These are phyloP conservation scores for Battus philenor DNA, from an alignment of 1,140 invertebrate species.

Conservation along the genomic window DNA sequence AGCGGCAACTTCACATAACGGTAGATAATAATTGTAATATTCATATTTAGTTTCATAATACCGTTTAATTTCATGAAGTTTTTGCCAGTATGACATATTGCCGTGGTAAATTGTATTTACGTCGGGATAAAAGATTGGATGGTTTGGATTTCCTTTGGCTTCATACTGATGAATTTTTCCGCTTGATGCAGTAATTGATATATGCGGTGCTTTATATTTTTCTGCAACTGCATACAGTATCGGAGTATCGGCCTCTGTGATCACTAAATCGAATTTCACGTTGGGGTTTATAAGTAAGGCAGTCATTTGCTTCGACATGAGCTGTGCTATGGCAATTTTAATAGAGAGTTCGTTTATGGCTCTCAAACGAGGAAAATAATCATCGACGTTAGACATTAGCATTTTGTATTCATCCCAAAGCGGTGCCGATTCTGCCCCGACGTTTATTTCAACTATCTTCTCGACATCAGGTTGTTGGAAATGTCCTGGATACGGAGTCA, in stretches of 20 bases:
- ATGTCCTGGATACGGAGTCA: slow-evolving; percentile 67
- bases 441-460: slow-evolving; percentile 50
- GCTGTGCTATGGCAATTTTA: slow-evolving; percentile 53
- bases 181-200: slow-evolving; percentile 51
- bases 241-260: slow-evolving; percentile 64
- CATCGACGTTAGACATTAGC: slow-evolving; percentile 45
- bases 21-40: slow-evolving; percentile 56
- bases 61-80: slow-evolving; percentile 46
- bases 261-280: slow-evolving; percentile 59
- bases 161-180: slow-evolving; percentile 59
- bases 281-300: slow-evolving; percentile 55
- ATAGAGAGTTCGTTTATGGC: slow-evolving; percentile 45
- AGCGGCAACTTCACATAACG: slow-evolving; percentile 49
- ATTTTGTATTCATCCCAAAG: slow-evolving; percentile 53
- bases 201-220: slow-evolving; percentile 56
- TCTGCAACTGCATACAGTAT: slow-evolving; percentile 60
- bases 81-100: slow-evolving; percentile 50
- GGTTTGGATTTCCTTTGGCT: slow-evolving; percentile 53
- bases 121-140: slow-evolving; percentile 57
- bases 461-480: slow-evolving; percentile 48
- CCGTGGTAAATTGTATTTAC: slow-evolving; percentile 47
- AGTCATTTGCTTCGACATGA: slow-evolving; percentile 56
- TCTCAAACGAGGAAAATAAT: slow-evolving; percentile 43
- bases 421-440: slow-evolving; percentile 42
- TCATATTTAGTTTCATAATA: slow-evolving; percentile 46